Evolutionary conservation across 2,888 invertebrate species (phyloP).

Genomic region (Fragum fragum): DNA sequence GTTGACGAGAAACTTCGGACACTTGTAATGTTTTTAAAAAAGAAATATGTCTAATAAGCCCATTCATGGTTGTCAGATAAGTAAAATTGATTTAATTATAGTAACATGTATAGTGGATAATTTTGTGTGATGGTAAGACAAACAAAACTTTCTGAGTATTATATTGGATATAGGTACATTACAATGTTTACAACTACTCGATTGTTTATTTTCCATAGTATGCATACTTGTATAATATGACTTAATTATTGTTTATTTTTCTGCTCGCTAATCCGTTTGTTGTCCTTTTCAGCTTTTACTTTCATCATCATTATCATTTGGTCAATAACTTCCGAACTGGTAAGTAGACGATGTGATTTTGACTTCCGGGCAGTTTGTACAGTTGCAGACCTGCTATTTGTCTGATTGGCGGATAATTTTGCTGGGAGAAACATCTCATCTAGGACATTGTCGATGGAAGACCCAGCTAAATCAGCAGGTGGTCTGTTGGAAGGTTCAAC

Average conservation of each 20-base stretch:
- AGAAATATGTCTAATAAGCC: constrained; percentile 13
- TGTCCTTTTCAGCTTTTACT: constrained; percentile 15
- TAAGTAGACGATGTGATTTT: constrained; percentile 41
- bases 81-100: constrained; percentile 6
- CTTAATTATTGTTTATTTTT: constrained; percentile 6
- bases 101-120: neutral
- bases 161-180: neutral
- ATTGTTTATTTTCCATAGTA: constrained; percentile 6
- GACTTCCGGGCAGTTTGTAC: constrained; percentile 3
- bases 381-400: constrained; percentile 5
- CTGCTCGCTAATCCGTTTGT: constrained; percentile 1
- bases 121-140: constrained; percentile 1
- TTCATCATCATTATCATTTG: neutral
- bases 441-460: neutral
- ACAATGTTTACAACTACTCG: constrained; percentile 3
- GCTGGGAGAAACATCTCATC: constrained; percentile 9
- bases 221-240: constrained; percentile 6
- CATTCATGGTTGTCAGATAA: constrained; percentile 4
- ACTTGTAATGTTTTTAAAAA: constrained; percentile 25
- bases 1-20: constrained; percentile 14
- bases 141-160: constrained; percentile 2
- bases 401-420: neutral
- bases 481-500: constrained; percentile 14
- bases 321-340: constrained; percentile 18
- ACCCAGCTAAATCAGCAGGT: neutral